phyloP scores from a whole-genome alignment of 2,888 invertebrate genomes.

The Adela reaumurella region DNA sequence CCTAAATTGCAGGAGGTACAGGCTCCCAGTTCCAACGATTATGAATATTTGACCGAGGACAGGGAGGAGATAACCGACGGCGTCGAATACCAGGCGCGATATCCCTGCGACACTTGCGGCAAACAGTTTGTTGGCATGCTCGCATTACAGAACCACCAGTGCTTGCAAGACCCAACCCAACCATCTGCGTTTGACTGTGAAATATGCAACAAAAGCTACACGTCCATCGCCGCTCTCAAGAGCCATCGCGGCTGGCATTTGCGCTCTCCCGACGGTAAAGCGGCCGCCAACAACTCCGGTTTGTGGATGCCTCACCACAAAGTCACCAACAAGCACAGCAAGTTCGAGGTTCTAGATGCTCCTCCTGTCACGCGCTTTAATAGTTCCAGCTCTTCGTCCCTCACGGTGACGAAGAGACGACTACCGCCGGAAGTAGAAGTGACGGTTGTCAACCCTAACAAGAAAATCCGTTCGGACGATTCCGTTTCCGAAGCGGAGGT shows the following conservation, averaged over 20 bases:
- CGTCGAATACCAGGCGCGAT: conserved; percentile 47
- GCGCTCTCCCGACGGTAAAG: conserved; percentile 54
- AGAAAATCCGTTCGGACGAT: conserved; percentile 44
- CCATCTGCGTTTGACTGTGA: conserved; percentile 57
- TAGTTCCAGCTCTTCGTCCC: conserved; percentile 15
- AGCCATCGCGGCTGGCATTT: conserved; percentile 68
- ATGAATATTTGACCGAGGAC: conserved; percentile 29
- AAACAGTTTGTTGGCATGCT: conserved; percentile 52
- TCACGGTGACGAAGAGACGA: conserved; percentile 31
- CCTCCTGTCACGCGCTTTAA: conserved; percentile 25
- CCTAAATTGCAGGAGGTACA: conserved; percentile 29
- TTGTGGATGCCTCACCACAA: conserved; percentile 55
- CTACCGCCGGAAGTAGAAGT: conserved; percentile 51
- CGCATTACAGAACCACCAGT: conserved; percentile 54
- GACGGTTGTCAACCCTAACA: conserved; percentile 49
- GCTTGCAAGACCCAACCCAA: conserved; percentile 35
- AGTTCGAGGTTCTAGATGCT: conserved; percentile 42
- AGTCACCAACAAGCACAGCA: conserved; percentile 49
- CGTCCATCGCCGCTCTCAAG: conserved; percentile 61
- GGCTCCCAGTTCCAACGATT: conserved; percentile 23
- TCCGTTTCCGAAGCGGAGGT: conserved; percentile 26
- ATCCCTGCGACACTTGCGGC: conserved; percentile 52
- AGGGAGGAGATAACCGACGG: conserved; percentile 33
- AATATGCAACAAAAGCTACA: conserved; percentile 63
- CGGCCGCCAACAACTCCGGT: conserved; percentile 48